Base-by-base conservation (phyloP, 2,113 vertebrate genomes). In the Pandion haliaetus region DNA sequence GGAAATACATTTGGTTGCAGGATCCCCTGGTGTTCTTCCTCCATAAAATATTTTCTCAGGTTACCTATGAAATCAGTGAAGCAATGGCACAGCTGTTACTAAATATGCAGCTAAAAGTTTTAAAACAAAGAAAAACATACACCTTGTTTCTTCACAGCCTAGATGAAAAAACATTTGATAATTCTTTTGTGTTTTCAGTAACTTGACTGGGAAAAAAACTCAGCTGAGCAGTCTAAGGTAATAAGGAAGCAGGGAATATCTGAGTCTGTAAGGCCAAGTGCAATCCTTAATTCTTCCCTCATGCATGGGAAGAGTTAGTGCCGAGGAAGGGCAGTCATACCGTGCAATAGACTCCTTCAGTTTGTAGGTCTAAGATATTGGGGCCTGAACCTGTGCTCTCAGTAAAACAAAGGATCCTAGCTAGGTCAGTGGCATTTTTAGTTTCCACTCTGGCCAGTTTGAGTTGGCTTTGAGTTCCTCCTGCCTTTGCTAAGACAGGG, bases 41-140 rank as follows among this genome's bases (percentile, higher is more conserved):
- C 69, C 58, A 77, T 93, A 94, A 83, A 94, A 29, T 65, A 89
- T 97, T 97, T 95, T 97, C 96, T 97, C 94, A 97, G 86, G 90
- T 95, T 97, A 79, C 79, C 65, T 86, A 71, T 90, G 63, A 97
- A 97, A 95, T 92, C 84, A 70, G 63, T 94, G 84, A 91, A 91
- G 94, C 58, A 90, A 73, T 52, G 50, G 38, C 81, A 55, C 71
- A 95, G 77, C 69, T 79, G 83, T 91, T 93, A n/a, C 54, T 91
- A 69, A 94, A 70, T 18, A 62, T 10, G 24, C 31, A 85, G 26
- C 49, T 77, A 72, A 78, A 76, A 47, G 42, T 31, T 54, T 55
- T 65, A 19, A 93, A 93, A 61, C 0, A 0, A 79, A 89, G 29
- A 18, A 88, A 90, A 95, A 82, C 8, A 13, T 36, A 57, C 0